Evolutionary conservation across 2,113 vertebrate species (phyloP), one percentile per base, ranked within the genome.

Genomic region (Rhinolophus sinicus): DNA sequence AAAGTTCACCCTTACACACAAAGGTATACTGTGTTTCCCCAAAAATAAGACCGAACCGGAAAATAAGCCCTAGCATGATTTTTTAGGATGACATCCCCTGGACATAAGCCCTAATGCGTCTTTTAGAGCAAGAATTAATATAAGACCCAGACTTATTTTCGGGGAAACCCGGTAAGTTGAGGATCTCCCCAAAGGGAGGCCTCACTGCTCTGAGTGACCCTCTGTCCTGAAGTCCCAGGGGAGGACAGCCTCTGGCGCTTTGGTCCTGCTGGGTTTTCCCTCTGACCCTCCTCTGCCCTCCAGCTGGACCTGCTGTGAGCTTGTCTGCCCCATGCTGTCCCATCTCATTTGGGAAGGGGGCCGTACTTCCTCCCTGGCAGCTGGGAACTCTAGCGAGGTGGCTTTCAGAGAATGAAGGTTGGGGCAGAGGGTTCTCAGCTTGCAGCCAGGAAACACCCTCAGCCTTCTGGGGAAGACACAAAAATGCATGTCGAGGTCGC

Each of bases 111-210:
- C 40, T 44, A 44, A 44, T 44, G 40, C 40, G 7, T 44, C 40
- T 44, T 44, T 44, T 44, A 44, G 40, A 44, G 40, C 40, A 44
- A 44, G 7, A 44, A 44, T 44, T 44, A 44, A 44, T 44, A 44
- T 44, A 44, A 44, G 40, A 44, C 40, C 40, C 40, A 6, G 40
- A 4, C 40, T 44, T 44, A 44, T 44, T 44, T 44, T 44, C 1
- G 40, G 40, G 40, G 40, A 44, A 44, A 44, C 40, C 40, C 6
- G 40, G 22, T 18, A 19, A 18, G 40, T 13, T 35, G 60, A 64
- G 6, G 33, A 10, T 9, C 14, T 10, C 21, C 33, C 13, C 0
- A 5, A n/a, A 33, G 28, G 16, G 33, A 38, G 1, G 33, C 35
- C 35, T 38, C 15, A 0, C 4, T 28, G 58, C 4, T 38, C 35